A percentile compares a stretch with the other conserved stretches of the same genome.
Conservation (phyloP, 2,113 vertebrate species). For the Pollachius pollachius region DNA sequence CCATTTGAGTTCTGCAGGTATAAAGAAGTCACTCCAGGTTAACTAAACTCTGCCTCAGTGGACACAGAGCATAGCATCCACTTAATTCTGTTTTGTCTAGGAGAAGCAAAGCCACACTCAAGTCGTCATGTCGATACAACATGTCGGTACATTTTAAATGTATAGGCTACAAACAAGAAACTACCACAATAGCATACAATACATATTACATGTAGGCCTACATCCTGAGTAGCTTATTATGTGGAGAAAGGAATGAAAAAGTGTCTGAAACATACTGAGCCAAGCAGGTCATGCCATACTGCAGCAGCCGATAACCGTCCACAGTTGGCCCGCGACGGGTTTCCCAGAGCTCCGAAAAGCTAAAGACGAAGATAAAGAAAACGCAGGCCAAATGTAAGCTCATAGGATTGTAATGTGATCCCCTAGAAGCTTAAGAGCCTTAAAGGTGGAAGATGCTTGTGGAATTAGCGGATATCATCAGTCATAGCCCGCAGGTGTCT, state of each 20-base stretch:
- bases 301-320: conserved; percentile 21
- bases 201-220: too few relatives aligned
- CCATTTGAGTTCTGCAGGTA: conserved; percentile 20
- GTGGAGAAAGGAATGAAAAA: too few relatives aligned
- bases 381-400: conserved; percentile 42
- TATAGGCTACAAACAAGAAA: neutral
- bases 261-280: neutral
- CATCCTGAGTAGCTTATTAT: too few relatives aligned
- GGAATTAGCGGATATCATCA: conserved; percentile 54
- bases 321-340: conserved; percentile 22
- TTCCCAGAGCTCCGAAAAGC: conserved; percentile 29
- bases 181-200: too few relatives aligned
- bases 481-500: conserved; percentile 17
- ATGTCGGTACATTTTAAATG: neutral
- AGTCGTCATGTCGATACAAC: too few relatives aligned
- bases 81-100: too few relatives aligned
- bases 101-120: too few relatives aligned
- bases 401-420: conserved; percentile 54
- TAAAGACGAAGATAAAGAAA: conserved; percentile 33
- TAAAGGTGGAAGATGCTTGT: conserved; percentile 58
- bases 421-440: conserved; percentile 47
- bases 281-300: neutral
- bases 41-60: conserved; percentile 13
- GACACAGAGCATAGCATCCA: too few relatives aligned
- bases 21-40: conserved; percentile 7